Evolutionary conservation across 2,113 vertebrate species (phyloP), one percentile per base, ranked within the genome.

Genomic region (Urocolius indicus): DNA sequence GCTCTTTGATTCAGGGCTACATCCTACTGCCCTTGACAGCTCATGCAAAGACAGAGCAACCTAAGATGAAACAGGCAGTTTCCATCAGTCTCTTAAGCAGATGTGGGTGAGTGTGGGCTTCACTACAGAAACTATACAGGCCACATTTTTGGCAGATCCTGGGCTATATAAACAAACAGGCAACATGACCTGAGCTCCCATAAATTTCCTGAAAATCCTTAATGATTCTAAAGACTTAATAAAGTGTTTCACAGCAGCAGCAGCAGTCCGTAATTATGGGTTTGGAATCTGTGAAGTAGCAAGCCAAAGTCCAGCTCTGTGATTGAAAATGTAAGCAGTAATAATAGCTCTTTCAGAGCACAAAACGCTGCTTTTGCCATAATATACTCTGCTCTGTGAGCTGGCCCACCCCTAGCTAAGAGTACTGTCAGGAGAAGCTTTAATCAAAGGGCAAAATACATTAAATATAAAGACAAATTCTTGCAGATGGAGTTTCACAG

Each of bases 161-260:
- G 41, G 13, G 17, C 54, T 95, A 48, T 23, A 26, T 79, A 95
- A 93, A 95, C 82, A 94, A 96, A 80, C 36, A 94, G 55, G 59
- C 49, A 87, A 85, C 23, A 24, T 62, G 63, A 96, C 58, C 94
- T 61, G 95, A 93, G 84, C 84, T 93, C 65, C 79, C 88, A 96
- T 94, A 95, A 97, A 97, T 96, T 94, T 92, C 81, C 89, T 96
- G 94, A 95, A 95, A 95, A 93, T 94, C 78, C 78, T 88, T 95
- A 96, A 91, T 94, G 87, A 84, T 69, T 94, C 85, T 96, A 72
- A 95, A 96, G 49, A 84, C 90, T 95, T 95, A 95, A 96, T 94
- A 74, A 97, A 97, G 93, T 71, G 84, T 94, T 95, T 95, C 93
- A 94, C 85, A 95, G 96, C 93, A 82, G 54, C 90, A 66, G 78